These are phyloP conservation scores for Xiphorhynchus erythropygius DNA, from an alignment of 2,797 vertebrate genomes.

Conservation along the genomic window DNA sequence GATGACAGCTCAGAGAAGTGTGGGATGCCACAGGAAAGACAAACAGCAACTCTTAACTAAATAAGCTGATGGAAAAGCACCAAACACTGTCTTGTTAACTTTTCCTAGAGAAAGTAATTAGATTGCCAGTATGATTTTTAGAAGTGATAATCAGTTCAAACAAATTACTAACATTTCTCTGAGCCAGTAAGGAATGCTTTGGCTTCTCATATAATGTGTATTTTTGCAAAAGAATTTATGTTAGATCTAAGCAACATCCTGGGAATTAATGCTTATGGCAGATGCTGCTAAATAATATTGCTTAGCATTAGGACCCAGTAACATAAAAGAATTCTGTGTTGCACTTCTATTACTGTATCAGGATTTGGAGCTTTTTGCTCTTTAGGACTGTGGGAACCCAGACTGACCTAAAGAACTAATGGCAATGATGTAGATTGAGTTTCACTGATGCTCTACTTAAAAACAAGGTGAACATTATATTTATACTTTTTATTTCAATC, in stretches of 20 bases:
- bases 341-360: neutral
- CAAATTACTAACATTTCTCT: neutral
- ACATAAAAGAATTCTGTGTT: neutral
- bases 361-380: neutral
- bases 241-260: neutral
- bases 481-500: neutral
- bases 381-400: neutral
- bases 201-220: rapidly evolving
- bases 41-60: neutral
- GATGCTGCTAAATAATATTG: neutral
- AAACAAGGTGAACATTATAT: neutral
- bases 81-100: neutral
- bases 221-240: neutral
- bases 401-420: rapidly evolving
- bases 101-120: neutral
- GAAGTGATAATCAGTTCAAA: neutral
- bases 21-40: neutral
- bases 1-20: neutral
- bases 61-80: neutral
- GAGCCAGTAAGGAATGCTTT: neutral
- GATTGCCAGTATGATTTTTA: neutral
- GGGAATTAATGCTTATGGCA: neutral
- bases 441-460: neutral
- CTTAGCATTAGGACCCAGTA: neutral
- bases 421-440: neutral